phyloP scores from a whole-genome alignment of 2,113 vertebrate genomes.

The Calyptommatus sinebrachiatus region DNA sequence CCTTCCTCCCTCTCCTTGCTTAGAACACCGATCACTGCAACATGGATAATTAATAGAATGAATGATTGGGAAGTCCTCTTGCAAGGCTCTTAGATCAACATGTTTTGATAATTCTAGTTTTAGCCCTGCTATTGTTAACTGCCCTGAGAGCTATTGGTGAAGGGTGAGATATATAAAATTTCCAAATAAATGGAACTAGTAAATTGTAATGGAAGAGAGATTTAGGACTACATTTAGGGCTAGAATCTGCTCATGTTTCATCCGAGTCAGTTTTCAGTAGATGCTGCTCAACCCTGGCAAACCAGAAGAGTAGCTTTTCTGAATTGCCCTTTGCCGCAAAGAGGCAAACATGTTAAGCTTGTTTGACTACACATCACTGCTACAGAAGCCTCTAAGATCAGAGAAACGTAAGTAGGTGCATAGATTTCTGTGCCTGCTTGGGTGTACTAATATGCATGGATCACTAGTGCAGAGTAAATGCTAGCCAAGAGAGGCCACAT shows the following conservation, averaged over 20 bases:
- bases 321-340: neutral
- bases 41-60: too few relatives aligned
- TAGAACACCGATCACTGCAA: too few relatives aligned
- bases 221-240: too few relatives aligned
- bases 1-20: too few relatives aligned
- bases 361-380: neutral
- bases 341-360: slow-evolving; percentile 1
- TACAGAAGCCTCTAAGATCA: neutral
- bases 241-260: neutral
- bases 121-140: too few relatives aligned
- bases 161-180: too few relatives aligned
- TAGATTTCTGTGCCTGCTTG: neutral
- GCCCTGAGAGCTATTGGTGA: too few relatives aligned
- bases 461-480: neutral
- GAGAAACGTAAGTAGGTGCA: neutral
- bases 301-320: slow-evolving; percentile 16
- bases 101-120: too few relatives aligned
- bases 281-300: neutral
- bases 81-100: too few relatives aligned
- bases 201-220: too few relatives aligned
- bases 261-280: neutral
- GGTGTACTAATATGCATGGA: neutral
- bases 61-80: too few relatives aligned
- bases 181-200: too few relatives aligned
- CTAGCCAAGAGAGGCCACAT: neutral